phyloP scores from a whole-genome alignment of 2,888 invertebrate species.

The Lasioglossum leucozonium region DNA sequence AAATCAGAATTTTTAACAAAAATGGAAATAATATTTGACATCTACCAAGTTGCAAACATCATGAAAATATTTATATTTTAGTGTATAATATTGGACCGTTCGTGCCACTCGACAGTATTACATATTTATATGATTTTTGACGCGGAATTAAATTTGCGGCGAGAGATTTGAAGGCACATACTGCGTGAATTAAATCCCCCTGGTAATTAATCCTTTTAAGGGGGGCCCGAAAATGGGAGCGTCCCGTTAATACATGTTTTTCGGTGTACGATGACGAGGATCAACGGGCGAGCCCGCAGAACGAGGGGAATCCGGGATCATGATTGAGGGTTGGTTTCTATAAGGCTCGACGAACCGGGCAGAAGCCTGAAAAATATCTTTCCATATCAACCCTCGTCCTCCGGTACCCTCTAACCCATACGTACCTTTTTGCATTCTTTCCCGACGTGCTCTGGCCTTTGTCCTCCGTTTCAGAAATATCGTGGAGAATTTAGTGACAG shows the following conservation, averaged over 20 bases:
- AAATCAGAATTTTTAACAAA: neutral
- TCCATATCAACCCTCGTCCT: constrained; percentile 62
- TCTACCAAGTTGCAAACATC: neutral
- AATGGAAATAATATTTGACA: neutral
- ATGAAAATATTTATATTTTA: neutral
- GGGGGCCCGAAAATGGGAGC: constrained; percentile 43
- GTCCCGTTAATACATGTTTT: constrained; percentile 52
- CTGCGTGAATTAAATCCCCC: constrained; percentile 38
- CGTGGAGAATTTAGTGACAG: constrained; percentile 33
- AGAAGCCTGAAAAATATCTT: constrained; percentile 70
- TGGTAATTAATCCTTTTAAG: constrained; percentile 56
- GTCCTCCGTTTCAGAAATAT: constrained; percentile 35
- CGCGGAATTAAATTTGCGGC: neutral
- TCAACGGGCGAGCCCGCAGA: constrained; percentile 56
- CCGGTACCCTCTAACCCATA: constrained; percentile 29
- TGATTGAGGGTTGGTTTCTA: constrained; percentile 66
- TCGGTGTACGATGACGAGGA: constrained; percentile 67
- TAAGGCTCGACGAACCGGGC: constrained; percentile 45
- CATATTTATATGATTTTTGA: constrained; percentile 7
- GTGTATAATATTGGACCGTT: neutral
- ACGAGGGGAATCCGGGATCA: constrained; percentile 53
- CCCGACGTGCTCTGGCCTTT: constrained; percentile 8
- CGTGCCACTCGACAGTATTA: neutral
- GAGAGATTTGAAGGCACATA: neutral
- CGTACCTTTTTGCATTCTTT: constrained; percentile 53